Conservation (phyloP, 2,113 vertebrate species). For the Echinops telfairi region DNA sequence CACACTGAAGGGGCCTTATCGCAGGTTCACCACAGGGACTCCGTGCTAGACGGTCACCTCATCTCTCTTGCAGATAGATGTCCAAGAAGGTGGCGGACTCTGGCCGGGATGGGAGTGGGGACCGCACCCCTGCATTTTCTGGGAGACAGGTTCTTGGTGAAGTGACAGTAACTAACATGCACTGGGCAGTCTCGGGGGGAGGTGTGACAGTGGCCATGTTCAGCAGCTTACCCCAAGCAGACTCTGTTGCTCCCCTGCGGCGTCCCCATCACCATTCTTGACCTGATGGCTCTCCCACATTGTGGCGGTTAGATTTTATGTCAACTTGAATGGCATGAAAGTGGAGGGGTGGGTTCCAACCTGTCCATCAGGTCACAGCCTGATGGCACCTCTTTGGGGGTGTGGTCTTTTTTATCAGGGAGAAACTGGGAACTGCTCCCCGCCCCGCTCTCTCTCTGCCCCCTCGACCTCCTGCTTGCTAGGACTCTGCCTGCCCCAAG, state of each 20-base stretch:
- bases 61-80: conserved; percentile 12
- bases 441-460: too few relatives aligned
- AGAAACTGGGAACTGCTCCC: too few relatives aligned
- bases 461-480: too few relatives aligned
- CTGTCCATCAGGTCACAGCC: too few relatives aligned
- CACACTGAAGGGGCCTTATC: conserved; percentile 8
- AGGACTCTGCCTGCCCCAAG: too few relatives aligned
- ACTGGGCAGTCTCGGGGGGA: not conserved
- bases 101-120: not conserved
- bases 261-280: rapidly evolving
- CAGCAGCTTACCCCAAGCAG: not conserved
- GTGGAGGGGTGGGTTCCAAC: too few relatives aligned
- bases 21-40: not conserved
- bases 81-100: not conserved
- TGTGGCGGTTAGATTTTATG: too few relatives aligned
- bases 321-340: too few relatives aligned
- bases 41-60: not conserved
- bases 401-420: too few relatives aligned
- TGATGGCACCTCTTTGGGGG: too few relatives aligned
- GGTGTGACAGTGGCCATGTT: not conserved
- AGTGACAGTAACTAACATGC: not conserved
- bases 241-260: not conserved
- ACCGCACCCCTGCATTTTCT: not conserved
- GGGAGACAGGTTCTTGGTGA: not conserved
- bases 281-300: not conserved